These are phyloP conservation scores for Seriola dumerili DNA, from an alignment of 2,113 vertebrate species.

Conservation along the genomic window DNA sequence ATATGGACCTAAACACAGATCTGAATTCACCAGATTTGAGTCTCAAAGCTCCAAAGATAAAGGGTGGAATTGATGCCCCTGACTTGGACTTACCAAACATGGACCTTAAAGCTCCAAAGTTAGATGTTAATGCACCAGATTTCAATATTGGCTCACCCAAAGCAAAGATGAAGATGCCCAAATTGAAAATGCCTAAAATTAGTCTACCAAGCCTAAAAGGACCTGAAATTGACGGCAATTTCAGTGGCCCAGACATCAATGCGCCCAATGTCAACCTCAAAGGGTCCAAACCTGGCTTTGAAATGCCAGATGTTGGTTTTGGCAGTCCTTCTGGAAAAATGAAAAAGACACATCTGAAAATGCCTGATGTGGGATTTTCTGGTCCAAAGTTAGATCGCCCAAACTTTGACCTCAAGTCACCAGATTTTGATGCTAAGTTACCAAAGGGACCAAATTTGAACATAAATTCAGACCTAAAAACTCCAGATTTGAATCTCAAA, in stretches of 20 bases:
- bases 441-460: conserved; percentile 60
- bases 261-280: conserved; percentile 59
- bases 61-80: conserved; percentile 62
- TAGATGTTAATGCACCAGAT: too few relatives aligned
- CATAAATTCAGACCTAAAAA: conserved; percentile 54
- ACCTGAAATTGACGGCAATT: conserved; percentile 64
- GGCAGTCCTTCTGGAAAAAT: conserved; percentile 57
- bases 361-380: conserved; percentile 71
- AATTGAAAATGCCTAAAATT: conserved; percentile 68
- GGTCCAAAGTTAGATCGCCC: conserved; percentile 54
- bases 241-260: conserved; percentile 53
- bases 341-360: conserved; percentile 62
- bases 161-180: too few relatives aligned
- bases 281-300: conserved; percentile 55
- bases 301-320: conserved; percentile 64
- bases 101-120: conserved; percentile 52
- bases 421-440: conserved; percentile 49
- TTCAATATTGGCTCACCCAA: too few relatives aligned
- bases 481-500: conserved; percentile 62
- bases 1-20: conserved; percentile 37
- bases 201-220: conserved; percentile 23
- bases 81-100: conserved; percentile 61
- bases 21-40: conserved; percentile 51
- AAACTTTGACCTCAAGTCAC: conserved; percentile 51
- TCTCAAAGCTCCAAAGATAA: conserved; percentile 69